Conservation (phyloP, 35 echinoderm and acorn worm genomes). For the Eucidaris tribuloides region DNA sequence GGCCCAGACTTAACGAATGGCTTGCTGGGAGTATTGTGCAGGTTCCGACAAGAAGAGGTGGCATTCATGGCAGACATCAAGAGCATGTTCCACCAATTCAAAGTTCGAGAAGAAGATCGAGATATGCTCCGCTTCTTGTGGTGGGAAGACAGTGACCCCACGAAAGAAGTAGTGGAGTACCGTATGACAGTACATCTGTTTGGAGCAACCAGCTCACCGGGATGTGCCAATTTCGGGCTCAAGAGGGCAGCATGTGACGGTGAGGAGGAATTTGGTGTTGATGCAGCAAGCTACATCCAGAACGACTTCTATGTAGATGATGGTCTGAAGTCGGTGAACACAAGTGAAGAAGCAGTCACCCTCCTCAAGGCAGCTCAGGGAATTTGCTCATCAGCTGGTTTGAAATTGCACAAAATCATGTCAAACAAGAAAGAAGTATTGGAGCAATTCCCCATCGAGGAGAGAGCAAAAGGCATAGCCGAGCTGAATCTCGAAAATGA, state of each 20-base stretch:
- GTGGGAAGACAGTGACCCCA: background rate
- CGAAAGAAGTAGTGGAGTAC: background rate
- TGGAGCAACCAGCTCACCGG: background rate
- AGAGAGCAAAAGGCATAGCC: constrained; percentile 47
- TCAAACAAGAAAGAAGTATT: constrained; percentile 58
- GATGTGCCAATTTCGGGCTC: constrained; percentile 9
- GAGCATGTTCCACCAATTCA: constrained; percentile 43
- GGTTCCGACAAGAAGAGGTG: constrained; percentile 31
- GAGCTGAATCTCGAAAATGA: constrained; percentile 35
- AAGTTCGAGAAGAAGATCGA: background rate
- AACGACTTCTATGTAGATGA: constrained; percentile 84
- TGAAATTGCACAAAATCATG: constrained; percentile 60
- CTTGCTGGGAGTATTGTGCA: constrained; percentile 45
- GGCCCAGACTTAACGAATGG: constrained; percentile 30
- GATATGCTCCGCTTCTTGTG: constrained; percentile 22
- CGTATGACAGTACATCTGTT: constrained; percentile 32
- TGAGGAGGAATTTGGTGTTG: constrained; percentile 24
- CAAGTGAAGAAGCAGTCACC: constrained; percentile 12
- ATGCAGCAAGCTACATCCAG: constrained; percentile 35
- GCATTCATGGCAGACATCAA: constrained; percentile 36
- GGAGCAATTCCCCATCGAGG: constrained; percentile 7
- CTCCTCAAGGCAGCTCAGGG: constrained; percentile 11
- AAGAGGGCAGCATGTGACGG: constrained; percentile 32
- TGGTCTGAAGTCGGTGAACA: constrained; percentile 49
- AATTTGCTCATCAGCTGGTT: constrained; percentile 17